Evolutionary conservation across 2,888 invertebrate genomes (phyloP), one percentile per base, ranked within the genome.

Genomic region (Nemotelus nigrinus): DNA sequence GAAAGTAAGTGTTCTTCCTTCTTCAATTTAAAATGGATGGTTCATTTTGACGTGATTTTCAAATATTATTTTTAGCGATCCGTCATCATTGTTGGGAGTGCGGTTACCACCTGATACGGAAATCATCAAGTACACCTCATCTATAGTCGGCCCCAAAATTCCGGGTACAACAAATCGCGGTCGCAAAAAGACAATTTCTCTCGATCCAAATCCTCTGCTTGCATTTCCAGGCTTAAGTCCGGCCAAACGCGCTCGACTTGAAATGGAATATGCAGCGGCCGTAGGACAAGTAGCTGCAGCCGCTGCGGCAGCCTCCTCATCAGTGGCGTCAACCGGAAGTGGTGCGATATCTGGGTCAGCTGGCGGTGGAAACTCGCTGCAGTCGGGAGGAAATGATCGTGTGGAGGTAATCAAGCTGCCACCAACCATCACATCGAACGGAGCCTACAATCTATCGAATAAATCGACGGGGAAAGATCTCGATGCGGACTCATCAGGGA

Each of bases 101-200:
- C 91, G 95, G 80, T 88, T 96, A 83, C 95, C 95, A 81, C 95
- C 95, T 57, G 95, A 95, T 85, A 96, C 95, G 65, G 95, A 96
- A 88, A 95, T 95, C 81, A 95, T 96, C 85, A 95, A 95, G 87
- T 95, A 95, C 86, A 95, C 95, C 81, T 95, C 95, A 81, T 94
- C 94, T 79, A 91, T 95, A 83, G 93, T 94, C 82, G 95, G 95
- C 79, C 94, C 95, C 78, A 95, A 95, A 90, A 90, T 94, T 81
- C 93, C 94, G 10, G 94, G 95, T 79, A 93, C 93, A 80, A 95
- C 94, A 82, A 94, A 94, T 84, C 90, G 95, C 72, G 95, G 95
- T 78, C 90, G 95, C 78, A 95, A 95, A 90, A 95, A 95, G 89
- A 95, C 95, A 72, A 95, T 95, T 85, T 95, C 95, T 0, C 87